Conservation (phyloP, 2,113 vertebrate genomes). For the Pluvialis apricaria region DNA sequence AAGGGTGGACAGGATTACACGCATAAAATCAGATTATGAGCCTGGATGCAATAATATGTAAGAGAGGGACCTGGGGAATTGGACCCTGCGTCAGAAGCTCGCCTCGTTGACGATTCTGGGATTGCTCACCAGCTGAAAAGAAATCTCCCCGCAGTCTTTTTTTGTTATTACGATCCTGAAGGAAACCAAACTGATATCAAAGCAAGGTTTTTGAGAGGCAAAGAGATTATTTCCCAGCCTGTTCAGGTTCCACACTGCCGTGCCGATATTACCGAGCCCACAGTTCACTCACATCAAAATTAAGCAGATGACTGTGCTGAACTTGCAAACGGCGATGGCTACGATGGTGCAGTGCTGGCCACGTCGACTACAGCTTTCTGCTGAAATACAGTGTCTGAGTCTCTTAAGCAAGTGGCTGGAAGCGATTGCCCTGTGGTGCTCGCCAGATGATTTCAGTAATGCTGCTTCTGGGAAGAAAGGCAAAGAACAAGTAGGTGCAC, state of each 20-base stretch:
- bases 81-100: background rate
- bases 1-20: background rate
- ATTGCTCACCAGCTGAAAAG: background rate
- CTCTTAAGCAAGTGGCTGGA: background rate
- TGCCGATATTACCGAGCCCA: background rate
- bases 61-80: background rate
- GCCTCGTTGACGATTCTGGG: accelerated
- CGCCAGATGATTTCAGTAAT: background rate
- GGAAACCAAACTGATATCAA: background rate
- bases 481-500: background rate
- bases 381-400: background rate
- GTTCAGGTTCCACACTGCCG: background rate
- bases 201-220: background rate
- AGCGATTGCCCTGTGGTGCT: accelerated
- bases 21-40: background rate
- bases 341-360: background rate
- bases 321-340: background rate
- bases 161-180: background rate
- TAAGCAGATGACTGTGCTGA: background rate
- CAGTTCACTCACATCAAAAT: background rate
- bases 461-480: background rate
- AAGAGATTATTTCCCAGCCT: background rate
- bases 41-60: background rate
- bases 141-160: background rate
- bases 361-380: background rate